Conservation (phyloP, 2,797 vertebrate species). For the Myripristis jacobus region DNA sequence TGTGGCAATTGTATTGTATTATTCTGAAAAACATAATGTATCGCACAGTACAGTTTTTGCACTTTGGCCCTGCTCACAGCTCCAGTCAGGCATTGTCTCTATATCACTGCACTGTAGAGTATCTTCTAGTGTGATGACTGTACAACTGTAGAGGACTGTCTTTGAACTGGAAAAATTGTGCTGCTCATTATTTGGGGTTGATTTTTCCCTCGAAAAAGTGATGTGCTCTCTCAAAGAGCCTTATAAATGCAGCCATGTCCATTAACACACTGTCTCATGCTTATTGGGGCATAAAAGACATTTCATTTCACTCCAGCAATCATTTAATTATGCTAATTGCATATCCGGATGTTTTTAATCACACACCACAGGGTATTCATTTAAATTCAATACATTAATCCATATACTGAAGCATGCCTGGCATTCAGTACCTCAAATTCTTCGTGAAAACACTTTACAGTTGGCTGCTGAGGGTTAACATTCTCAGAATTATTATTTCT, state of each 20-base stretch:
- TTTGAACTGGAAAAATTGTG: not conserved
- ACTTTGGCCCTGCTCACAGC: not conserved
- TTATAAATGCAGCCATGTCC: constrained; percentile 44
- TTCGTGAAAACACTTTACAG: constrained; percentile 29
- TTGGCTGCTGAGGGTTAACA: constrained; percentile 4
- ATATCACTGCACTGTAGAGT: constrained; percentile 1
- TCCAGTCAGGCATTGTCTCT: not conserved
- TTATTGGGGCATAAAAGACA: constrained; percentile 68
- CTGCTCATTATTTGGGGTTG: constrained; percentile 16
- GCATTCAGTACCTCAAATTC: constrained; percentile 37
- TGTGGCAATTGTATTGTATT: too few species aligned
- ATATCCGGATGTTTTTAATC: constrained; percentile 76
- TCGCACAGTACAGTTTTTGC: not conserved
- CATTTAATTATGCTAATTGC: constrained; percentile 80
- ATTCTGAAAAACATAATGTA: too few species aligned
- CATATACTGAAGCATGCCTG: constrained; percentile 63
- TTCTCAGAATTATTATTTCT: not conserved
- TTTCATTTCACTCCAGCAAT: constrained; percentile 74
- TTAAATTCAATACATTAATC: constrained; percentile 74
- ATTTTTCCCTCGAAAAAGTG: not conserved
- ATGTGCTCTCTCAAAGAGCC: constrained; percentile 36
- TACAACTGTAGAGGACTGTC: not conserved
- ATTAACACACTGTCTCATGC: constrained; percentile 65
- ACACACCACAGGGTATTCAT: constrained; percentile 75
- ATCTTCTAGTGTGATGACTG: constrained; percentile 2